Conservation (phyloP, 2,888 invertebrate genomes). For the Anoplius nigerrimus region DNA sequence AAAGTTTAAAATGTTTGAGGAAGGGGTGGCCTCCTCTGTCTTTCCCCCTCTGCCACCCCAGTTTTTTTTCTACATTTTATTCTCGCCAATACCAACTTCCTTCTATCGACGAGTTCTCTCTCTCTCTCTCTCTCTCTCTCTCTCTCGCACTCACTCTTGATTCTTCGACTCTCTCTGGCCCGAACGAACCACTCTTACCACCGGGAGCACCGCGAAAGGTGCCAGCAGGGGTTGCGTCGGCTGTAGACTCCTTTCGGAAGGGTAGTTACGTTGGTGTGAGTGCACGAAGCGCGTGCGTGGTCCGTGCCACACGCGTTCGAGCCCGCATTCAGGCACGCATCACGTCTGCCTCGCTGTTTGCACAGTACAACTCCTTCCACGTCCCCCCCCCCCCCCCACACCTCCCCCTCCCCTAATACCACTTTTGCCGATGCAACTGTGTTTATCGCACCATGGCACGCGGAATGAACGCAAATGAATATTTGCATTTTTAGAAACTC, state of each 20-base stretch:
- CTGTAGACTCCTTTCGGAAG: constrained; percentile 44
- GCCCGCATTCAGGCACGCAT: constrained; percentile 29
- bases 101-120: constrained; percentile 1
- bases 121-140: constrained; percentile 13
- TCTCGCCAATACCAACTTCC: background rate
- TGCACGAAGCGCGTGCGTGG: constrained; percentile 53
- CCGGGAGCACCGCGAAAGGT: constrained; percentile 30
- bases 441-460: too few species aligned
- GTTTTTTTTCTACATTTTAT: constrained; percentile 1
- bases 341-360: background rate
- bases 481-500: too few species aligned
- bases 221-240: constrained; percentile 48
- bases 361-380: background rate
- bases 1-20: constrained; percentile 72
- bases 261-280: constrained; percentile 13
- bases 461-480: too few species aligned
- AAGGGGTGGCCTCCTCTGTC: constrained; percentile 61
- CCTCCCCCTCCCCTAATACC: background rate
- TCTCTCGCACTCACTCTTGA: background rate
- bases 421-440: background rate
- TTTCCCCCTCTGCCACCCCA: constrained; percentile 9
- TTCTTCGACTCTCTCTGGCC: too few species aligned
- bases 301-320: constrained; percentile 50
- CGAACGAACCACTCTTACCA: background rate
- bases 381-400: background rate